These are phyloP conservation scores for Aricia artaxerxes DNA, from an alignment of 2,888 invertebrate species.

Conservation along the genomic window DNA sequence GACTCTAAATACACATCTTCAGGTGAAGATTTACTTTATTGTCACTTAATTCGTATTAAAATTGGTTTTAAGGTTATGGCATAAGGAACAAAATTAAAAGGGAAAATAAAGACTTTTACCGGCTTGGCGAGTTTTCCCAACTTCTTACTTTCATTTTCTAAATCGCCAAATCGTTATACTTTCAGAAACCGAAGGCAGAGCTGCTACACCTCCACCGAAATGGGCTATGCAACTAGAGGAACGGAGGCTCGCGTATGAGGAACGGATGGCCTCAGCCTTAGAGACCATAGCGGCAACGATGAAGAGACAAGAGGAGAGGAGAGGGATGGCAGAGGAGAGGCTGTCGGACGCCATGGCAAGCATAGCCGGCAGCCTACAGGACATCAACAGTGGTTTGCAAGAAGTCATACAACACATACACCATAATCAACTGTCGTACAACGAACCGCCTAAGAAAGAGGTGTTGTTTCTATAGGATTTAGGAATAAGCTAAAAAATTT, in stretches of 20 bases:
- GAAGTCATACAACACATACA: slow-evolving; percentile 58
- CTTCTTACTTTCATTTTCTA: background rate
- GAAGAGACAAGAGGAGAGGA: slow-evolving; percentile 59
- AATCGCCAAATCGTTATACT: slow-evolving; percentile 31
- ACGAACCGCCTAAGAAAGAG: slow-evolving; percentile 53
- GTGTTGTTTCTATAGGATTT: slow-evolving; percentile 45
- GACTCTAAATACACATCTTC: slow-evolving; percentile 8
- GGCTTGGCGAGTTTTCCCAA: background rate
- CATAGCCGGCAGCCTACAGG: slow-evolving; percentile 62
- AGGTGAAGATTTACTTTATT: background rate
- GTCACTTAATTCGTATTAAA: background rate
- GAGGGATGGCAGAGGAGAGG: slow-evolving; percentile 55
- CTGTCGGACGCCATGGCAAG: slow-evolving; percentile 58
- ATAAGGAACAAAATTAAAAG: background rate
- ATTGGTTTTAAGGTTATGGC: background rate
- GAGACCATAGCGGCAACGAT: slow-evolving; percentile 60
- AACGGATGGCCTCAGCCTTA: slow-evolving; percentile 64
- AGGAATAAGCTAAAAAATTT: slow-evolving; percentile 5
- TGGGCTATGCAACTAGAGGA: slow-evolving; percentile 69
- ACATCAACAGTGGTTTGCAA: slow-evolving; percentile 60
- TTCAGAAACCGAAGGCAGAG: slow-evolving; percentile 52
- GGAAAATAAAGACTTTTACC: background rate
- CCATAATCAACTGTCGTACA: slow-evolving; percentile 49
- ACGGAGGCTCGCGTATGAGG: slow-evolving; percentile 63
- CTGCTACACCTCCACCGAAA: slow-evolving; percentile 60